A percentile compares a stretch with the other conserved stretches of the same genome.
Evolutionary conservation across 1,140 invertebrate genomes (phyloP).

Genomic region (Berghia stephanieae): DNA sequence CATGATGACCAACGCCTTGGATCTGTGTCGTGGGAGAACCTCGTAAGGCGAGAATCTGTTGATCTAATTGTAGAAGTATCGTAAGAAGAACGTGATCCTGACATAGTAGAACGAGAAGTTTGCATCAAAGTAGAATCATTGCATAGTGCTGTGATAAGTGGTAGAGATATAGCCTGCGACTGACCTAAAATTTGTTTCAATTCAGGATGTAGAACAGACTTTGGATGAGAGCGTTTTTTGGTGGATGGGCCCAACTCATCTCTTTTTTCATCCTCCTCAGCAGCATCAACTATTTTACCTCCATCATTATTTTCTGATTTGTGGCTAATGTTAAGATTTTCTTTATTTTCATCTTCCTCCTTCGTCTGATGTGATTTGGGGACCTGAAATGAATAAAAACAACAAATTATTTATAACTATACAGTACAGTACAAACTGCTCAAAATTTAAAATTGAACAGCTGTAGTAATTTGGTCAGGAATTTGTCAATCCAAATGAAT

Average conservation of each 20-base stretch:
- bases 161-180: constrained; percentile 52
- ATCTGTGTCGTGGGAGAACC: constrained; percentile 53
- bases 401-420: too few species aligned
- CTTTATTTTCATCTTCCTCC: constrained; percentile 28
- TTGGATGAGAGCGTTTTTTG: constrained; percentile 43
- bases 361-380: constrained; percentile 22
- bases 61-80: constrained; percentile 56
- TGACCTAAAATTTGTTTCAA: constrained; percentile 55
- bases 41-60: constrained; percentile 51
- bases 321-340: constrained; percentile 6
- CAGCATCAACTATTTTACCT: background rate
- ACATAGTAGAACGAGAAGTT: constrained; percentile 39
- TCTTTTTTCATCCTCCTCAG: background rate
- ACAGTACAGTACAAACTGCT: too few species aligned
- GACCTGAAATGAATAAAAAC: too few species aligned
- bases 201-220: constrained; percentile 57
- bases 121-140: constrained; percentile 56
- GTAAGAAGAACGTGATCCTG: constrained; percentile 47
- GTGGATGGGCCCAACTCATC: background rate
- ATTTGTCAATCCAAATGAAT: too few species aligned
- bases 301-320: too few species aligned
- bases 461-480: too few species aligned
- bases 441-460: too few species aligned
- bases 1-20: constrained; percentile 53
- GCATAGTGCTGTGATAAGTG: constrained; percentile 58